Evolutionary conservation across 2,888 invertebrate species (phyloP).

Genomic region (Drosophila crucigera): DNA sequence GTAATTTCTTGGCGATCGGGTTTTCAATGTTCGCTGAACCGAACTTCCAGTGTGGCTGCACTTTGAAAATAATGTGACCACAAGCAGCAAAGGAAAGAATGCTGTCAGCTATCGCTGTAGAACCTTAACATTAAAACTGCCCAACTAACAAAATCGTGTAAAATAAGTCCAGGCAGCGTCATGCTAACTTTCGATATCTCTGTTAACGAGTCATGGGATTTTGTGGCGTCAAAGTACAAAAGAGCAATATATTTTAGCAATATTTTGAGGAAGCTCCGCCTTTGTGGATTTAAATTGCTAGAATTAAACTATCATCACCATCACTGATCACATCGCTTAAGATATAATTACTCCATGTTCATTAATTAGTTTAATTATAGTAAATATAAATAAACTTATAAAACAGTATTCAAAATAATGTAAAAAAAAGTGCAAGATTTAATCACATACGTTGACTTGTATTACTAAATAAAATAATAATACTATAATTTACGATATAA

Average conservation of each 20-base stretch:
- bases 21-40: conserved; percentile 59
- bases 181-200: neutral
- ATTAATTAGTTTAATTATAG: neutral
- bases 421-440: neutral
- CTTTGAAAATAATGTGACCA: conserved; percentile 39
- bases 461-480: neutral
- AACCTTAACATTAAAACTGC: conserved; percentile 5
- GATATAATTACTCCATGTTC: neutral
- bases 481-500: neutral
- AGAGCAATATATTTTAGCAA: neutral
- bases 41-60: conserved; percentile 58
- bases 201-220: neutral
- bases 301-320: neutral
- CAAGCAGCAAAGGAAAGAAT: conserved; percentile 1
- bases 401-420: neutral
- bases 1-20: conserved; percentile 40
- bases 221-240: neutral
- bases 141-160: neutral
- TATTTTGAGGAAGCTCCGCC: neutral
- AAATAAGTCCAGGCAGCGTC: neutral
- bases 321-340: neutral
- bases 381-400: neutral
- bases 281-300: neutral
- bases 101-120: neutral
- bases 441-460: neutral